These are phyloP conservation scores for Leptodactylus fallax DNA, from an alignment of 2,797 vertebrate genomes.

Conservation along the genomic window DNA sequence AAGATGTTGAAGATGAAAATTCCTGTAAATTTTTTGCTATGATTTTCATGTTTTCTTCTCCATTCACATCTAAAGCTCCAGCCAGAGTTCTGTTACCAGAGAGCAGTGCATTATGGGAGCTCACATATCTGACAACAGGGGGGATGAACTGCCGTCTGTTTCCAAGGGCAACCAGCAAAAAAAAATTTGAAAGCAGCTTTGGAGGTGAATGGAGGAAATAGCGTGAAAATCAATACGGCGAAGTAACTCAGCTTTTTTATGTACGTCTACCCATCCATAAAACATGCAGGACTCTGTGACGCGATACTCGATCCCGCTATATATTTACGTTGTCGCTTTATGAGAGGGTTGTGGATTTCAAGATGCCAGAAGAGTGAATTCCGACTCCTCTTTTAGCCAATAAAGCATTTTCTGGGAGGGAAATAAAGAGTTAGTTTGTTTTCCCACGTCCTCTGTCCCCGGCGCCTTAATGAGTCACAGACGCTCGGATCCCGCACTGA, in stretches of 20 bases:
- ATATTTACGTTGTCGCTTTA: conserved; percentile 35
- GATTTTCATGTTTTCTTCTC: not conserved
- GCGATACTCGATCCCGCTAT: not conserved
- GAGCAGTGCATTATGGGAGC: not conserved
- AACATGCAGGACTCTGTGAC: not conserved
- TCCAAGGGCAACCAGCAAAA: not conserved
- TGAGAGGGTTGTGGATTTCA: conserved; percentile 27
- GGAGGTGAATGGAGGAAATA: not conserved
- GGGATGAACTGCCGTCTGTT: not conserved
- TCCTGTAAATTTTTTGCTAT: no score
- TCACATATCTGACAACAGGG: not conserved
- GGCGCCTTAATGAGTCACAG: conserved; percentile 66
- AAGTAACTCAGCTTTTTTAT: not conserved
- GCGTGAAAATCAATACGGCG: no score
- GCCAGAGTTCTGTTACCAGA: not conserved
- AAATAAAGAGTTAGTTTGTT: conserved; percentile 51
- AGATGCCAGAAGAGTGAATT: conserved; percentile 52
- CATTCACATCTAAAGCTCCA: not conserved
- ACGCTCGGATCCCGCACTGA: conserved; percentile 23
- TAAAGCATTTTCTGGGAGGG: conserved; percentile 48
- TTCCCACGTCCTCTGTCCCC: conserved; percentile 66
- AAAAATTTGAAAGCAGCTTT: not conserved
- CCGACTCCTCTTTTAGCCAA: conserved; percentile 23
- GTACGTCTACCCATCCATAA: not conserved
- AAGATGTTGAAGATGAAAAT: no score